phyloP scores from a whole-genome alignment of 2,113 vertebrate species.

The Seriola aureovittata region DNA sequence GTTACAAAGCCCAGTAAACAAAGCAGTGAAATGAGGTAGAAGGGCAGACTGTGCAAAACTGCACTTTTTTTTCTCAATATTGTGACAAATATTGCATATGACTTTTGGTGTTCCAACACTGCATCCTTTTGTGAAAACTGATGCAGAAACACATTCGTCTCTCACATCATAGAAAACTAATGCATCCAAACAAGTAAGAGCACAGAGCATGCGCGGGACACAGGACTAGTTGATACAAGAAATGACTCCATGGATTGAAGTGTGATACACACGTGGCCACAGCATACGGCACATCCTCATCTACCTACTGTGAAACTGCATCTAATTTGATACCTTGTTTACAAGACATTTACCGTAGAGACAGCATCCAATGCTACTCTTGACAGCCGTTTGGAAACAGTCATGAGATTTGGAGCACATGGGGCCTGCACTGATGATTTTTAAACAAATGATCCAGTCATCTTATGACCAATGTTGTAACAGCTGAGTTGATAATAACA shows the following conservation, averaged over 20 bases:
- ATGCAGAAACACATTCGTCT: not conserved
- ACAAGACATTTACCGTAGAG: slow-evolving; percentile 2
- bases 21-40: too few relatives aligned
- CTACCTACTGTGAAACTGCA: not conserved
- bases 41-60: too few relatives aligned
- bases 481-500: slow-evolving; percentile 8
- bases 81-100: too few relatives aligned
- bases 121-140: not conserved
- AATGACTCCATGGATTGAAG: not conserved
- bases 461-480: slow-evolving; percentile 37
- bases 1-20: too few relatives aligned
- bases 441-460: slow-evolving; percentile 7
- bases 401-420: slow-evolving; percentile 39
- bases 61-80: too few relatives aligned
- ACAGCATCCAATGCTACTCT: slow-evolving; percentile 9
- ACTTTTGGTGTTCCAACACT: not conserved
- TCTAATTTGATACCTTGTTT: slow-evolving; percentile 24
- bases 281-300: not conserved
- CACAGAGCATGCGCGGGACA: not conserved
- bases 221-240: not conserved
- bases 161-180: not conserved
- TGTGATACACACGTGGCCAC: not conserved
- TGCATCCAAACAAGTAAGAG: not conserved
- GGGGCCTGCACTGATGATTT: slow-evolving; percentile 9
- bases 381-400: slow-evolving; percentile 23